Base-by-base conservation (phyloP, 2,888 invertebrate genomes). In the Diarsia dahlii region DNA sequence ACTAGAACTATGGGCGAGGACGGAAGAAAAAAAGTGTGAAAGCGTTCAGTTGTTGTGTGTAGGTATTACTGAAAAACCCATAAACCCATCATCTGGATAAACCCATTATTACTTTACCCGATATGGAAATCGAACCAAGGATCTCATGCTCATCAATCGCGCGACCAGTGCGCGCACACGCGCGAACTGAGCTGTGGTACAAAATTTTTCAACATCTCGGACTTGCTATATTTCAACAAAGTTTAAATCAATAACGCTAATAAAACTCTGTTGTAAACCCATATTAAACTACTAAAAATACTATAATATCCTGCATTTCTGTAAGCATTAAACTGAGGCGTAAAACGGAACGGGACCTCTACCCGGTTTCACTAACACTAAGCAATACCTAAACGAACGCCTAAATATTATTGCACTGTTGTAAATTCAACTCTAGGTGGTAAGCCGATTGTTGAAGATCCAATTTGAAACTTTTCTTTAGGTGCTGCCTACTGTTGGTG, bases 281-380 rank as follows among this genome's bases (percentile, higher is more conserved):
- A 71, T 76, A 85, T 81, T 67, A 75, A 79, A 81, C 66, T 78
- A 76, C 39, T 39, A 81, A 85, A 82, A 84, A 79, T 87, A 78
- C 74, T 74, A 76, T 54, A 81, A 77, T 56, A 81, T 72, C 69
- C 76, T 74, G 69, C 76, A 71, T 78, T 85, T 73, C 74, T 65
- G 80, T 66, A 74, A 76, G 50, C 80, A 79, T 81, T 78, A 87
- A 84, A 85, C 67, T 80, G 69, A 65, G 68, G 71, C 87, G 76
- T 87, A 87, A 87, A 87, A 80, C 81, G 81, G 72, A 18, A 78
- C 73, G 82, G 64, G 60, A 73, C 67, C 76, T 63, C 63, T 39
- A n/a, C n/a, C 15, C 9, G 3, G 15, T 45, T 45, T 45, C 63
- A 45, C 45, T 8, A 45, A 63, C 13, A 45, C 15, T 45, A 45